Evolutionary conservation across 2,113 vertebrate genomes (phyloP).

Genomic region (Sardina pilchardus): DNA sequence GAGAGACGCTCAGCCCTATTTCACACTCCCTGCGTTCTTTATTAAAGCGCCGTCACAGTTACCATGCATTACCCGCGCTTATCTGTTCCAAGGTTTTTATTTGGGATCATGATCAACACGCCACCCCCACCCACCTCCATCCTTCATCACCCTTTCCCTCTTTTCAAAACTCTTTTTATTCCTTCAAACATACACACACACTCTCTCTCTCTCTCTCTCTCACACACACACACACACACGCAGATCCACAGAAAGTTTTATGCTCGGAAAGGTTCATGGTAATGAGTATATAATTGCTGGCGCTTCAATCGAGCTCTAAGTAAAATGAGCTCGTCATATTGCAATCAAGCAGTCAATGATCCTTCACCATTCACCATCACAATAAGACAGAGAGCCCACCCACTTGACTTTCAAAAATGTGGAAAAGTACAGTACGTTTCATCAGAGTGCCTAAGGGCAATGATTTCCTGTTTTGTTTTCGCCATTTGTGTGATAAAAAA

Average conservation of each 20-base stretch:
- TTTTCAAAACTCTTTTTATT: neutral
- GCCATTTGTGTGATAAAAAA: neutral
- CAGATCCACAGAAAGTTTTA: conserved; percentile 7
- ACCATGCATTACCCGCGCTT: conserved; percentile 58
- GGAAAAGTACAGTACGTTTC: conserved; percentile 16
- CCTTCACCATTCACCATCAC: conserved; percentile 47
- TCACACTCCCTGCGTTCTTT: conserved; percentile 76
- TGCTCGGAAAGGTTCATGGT: conserved; percentile 33
- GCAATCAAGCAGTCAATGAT: conserved; percentile 52
- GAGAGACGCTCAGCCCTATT: conserved; percentile 70
- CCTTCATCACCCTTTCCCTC: neutral
- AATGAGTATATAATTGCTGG: conserved; percentile 52
- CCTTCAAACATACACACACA: neutral
- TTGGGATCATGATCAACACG: conserved; percentile 34
- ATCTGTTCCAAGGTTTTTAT: conserved; percentile 46
- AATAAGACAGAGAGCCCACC: conserved; percentile 36
- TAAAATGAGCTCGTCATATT: conserved; percentile 50
- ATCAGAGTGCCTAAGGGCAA: neutral
- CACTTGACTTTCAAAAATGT: conserved; percentile 29
- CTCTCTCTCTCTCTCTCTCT: no score
- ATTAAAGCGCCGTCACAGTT: conserved; percentile 74
- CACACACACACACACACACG: neutral
- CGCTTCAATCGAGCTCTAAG: conserved; percentile 48
- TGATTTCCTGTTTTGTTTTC: neutral
- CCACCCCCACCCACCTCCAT: neutral